Base-by-base conservation (phyloP, 2,888 invertebrate species). In the Tiphia femorata region DNA sequence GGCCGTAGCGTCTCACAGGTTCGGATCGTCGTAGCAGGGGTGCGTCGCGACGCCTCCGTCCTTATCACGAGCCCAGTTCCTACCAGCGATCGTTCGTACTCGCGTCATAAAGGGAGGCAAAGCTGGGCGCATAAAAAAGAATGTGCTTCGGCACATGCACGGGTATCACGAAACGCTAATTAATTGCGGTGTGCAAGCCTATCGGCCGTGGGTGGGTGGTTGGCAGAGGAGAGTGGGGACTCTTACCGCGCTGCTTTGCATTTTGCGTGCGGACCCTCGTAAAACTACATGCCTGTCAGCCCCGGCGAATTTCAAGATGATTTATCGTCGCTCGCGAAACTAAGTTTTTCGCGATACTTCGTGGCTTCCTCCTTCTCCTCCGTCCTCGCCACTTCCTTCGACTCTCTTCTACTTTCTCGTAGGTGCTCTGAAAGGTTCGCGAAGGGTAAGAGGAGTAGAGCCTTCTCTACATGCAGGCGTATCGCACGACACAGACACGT, bases 151-250 rank as follows among this genome's bases (percentile, higher is more conserved):
- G 72, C 77, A 76, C 78, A 79, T 79, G 78, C 75, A 76, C 73
- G 70, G 70, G 70, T 78, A 78, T 80, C 79, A 79, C 79, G 78
- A 72, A 79, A 79, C 75, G 75, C 73, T 79, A 79, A 79, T 80
- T 79, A 79, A 79, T 79, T 79, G 78, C 78, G 74, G 75, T 73
- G n/a, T n/a, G 78, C 76, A 75, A 78, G 75, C 73, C 72, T 68
- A 67, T 67, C 47, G 52, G 52, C 49, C 49, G 48, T 25, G 56
- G 49, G 44, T n/a, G n/a, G n/a, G n/a, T n/a, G n/a, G n/a, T n/a
- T n/a, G n/a, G n/a, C n/a, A n/a, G n/a, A n/a, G n/a, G n/a, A n/a
- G n/a, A n/a, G n/a, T n/a, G n/a, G n/a, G n/a, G 12, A n/a, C 33
- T 33, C 33, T 6, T 33, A n/a, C 33, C 33, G 8, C 12, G 33